Conservation (phyloP, 2,113 vertebrate genomes). For the Anser cygnoides region DNA sequence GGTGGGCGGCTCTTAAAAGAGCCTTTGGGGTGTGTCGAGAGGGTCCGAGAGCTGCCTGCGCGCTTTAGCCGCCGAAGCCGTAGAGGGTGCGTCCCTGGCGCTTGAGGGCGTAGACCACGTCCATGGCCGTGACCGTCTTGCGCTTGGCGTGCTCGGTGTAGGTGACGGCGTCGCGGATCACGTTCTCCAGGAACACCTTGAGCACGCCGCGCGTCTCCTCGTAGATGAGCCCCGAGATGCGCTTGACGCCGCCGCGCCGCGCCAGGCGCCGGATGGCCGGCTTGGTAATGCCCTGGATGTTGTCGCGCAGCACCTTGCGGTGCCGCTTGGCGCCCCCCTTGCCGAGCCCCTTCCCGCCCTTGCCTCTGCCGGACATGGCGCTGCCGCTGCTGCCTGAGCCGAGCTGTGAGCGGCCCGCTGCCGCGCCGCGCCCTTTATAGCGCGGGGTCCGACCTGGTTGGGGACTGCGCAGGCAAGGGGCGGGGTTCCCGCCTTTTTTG, state of each 20-base stretch:
- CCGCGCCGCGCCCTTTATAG: too few relatives aligned
- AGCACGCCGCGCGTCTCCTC: constrained; percentile 80
- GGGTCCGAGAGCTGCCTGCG: too few relatives aligned
- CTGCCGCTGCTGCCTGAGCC: accelerated
- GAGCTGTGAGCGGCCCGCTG: too few relatives aligned
- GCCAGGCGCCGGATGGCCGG: constrained; percentile 70
- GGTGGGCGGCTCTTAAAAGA: constrained; percentile 75
- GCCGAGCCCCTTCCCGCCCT: constrained; percentile 42
- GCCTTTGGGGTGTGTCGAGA: constrained; percentile 49
- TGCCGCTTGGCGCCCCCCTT: constrained; percentile 78
- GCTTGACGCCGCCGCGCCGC: constrained; percentile 72
- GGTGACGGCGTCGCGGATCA: constrained; percentile 80
- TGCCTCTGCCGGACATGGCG: not conserved
- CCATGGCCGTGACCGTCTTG: constrained; percentile 82
- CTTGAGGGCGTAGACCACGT: constrained; percentile 79
- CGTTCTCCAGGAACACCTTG: constrained; percentile 73
- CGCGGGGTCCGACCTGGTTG: too few relatives aligned
- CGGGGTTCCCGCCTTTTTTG: too few relatives aligned
- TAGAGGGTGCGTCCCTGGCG: constrained; percentile 77
- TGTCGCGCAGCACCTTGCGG: constrained; percentile 76
- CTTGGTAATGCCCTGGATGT: constrained; percentile 81
- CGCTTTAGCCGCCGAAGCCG: constrained; percentile 45
- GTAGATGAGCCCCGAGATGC: constrained; percentile 81
- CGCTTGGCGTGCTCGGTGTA: constrained; percentile 83
- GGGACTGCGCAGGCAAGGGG: too few relatives aligned